These are phyloP conservation scores for Tiaroga cobitis DNA, from an alignment of 2,797 vertebrate genomes.

Conservation along the genomic window DNA sequence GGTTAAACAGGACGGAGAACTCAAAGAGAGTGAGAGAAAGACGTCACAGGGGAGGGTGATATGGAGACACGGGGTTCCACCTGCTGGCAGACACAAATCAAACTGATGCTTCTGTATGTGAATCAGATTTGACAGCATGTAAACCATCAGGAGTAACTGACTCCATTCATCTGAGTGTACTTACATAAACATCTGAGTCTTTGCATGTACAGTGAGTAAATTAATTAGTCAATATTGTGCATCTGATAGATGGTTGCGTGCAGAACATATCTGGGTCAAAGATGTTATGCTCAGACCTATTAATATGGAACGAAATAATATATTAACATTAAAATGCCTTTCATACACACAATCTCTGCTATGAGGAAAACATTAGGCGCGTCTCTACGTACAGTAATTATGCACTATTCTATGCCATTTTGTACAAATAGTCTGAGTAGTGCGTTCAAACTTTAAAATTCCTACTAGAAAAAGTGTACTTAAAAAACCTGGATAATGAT, in stretches of 20 bases:
- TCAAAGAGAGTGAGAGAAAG: neutral
- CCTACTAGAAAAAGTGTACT: neutral
- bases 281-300: neutral
- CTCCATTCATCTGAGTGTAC: neutral
- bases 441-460: neutral
- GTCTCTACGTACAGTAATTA: neutral
- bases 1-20: neutral
- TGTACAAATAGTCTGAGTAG: neutral
- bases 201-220: neutral
- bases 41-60: neutral
- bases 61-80: slow-evolving; percentile 32
- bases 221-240: neutral
- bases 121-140: neutral
- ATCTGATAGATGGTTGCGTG: neutral
- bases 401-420: neutral
- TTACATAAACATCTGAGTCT: neutral
- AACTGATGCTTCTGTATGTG: neutral
- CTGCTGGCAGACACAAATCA: slow-evolving; percentile 39
- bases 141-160: neutral
- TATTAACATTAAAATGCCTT: neutral
- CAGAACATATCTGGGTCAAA: neutral
- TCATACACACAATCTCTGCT: neutral
- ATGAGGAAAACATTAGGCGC: neutral
- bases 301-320: neutral
- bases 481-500: neutral